Evolutionary conservation across 2,888 invertebrate species (phyloP).

Genomic region (Matsumyia berberina): DNA sequence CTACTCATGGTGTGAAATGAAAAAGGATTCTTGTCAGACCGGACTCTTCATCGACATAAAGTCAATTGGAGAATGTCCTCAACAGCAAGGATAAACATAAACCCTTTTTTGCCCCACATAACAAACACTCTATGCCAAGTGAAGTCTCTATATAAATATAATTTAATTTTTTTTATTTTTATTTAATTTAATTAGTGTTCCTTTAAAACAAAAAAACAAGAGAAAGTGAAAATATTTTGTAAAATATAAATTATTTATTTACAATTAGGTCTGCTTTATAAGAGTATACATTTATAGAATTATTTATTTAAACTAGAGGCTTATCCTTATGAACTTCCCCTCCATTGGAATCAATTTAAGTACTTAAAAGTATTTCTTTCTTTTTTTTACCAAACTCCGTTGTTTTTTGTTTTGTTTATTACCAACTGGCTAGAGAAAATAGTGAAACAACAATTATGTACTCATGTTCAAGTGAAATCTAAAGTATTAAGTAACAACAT

Average conservation of each 20-base stretch:
- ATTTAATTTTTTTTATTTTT: slow-evolving; percentile 32
- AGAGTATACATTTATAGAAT: slow-evolving; percentile 16
- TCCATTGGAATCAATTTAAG: slow-evolving; percentile 59
- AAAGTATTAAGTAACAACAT: slow-evolving; percentile 64
- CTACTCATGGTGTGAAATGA: slow-evolving; percentile 91
- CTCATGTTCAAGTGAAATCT: slow-evolving; percentile 47
- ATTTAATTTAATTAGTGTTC: slow-evolving; percentile 50
- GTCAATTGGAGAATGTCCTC: slow-evolving; percentile 87
- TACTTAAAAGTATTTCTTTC: slow-evolving; percentile 55
- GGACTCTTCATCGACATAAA: slow-evolving; percentile 90
- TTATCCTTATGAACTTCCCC: slow-evolving; percentile 61
- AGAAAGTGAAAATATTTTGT: slow-evolving; percentile 61
- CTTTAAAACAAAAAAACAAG: slow-evolving; percentile 63
- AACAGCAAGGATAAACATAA: slow-evolving; percentile 77
- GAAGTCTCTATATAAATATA: slow-evolving; percentile 51
- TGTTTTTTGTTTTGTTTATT: neutral
- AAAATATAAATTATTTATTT: slow-evolving; percentile 77
- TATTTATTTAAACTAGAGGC: slow-evolving; percentile 73
- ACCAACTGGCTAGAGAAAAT: slow-evolving; percentile 5
- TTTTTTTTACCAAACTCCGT: neutral
- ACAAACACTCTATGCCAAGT: slow-evolving; percentile 53
- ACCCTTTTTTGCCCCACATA: neutral
- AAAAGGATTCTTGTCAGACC: slow-evolving; percentile 90
- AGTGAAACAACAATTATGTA: slow-evolving; percentile 47
- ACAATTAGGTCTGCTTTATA: slow-evolving; percentile 17